Conservation (phyloP, 2,888 invertebrate species). For the Chymomyza amoena region DNA sequence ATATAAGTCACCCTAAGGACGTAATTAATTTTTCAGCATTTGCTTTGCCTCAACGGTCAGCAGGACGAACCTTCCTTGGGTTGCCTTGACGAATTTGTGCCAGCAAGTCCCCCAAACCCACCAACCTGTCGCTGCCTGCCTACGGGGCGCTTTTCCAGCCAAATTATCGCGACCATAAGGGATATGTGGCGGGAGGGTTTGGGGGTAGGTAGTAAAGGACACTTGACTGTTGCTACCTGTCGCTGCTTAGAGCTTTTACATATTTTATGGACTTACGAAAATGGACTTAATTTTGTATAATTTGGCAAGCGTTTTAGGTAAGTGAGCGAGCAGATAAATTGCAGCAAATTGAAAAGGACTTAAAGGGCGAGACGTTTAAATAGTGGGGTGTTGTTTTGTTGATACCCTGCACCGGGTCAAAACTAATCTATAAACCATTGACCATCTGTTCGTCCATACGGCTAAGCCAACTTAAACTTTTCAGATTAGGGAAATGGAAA, state of each 20-base stretch:
- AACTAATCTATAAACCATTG: too few species aligned
- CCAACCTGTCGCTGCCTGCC: slow-evolving; percentile 13
- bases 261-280: slow-evolving; percentile 65
- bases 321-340: slow-evolving; percentile 11
- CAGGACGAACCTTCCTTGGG: slow-evolving; percentile 17
- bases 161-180: slow-evolving; percentile 62
- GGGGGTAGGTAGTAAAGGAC: slow-evolving; percentile 30
- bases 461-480: too few species aligned
- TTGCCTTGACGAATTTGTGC: slow-evolving; percentile 69
- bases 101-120: slow-evolving; percentile 31
- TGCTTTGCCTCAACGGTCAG: slow-evolving; percentile 30
- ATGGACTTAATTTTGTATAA: slow-evolving; percentile 70
- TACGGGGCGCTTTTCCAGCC: slow-evolving; percentile 49
- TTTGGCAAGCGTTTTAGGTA: slow-evolving; percentile 36
- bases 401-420: too few species aligned
- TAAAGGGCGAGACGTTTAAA: slow-evolving; percentile 11
- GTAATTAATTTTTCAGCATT: slow-evolving; percentile 78
- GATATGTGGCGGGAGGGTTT: neutral
- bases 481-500: too few species aligned
- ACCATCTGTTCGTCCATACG: too few species aligned
- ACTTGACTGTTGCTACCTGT: slow-evolving; percentile 31
- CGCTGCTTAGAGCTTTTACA: slow-evolving; percentile 46
- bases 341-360: slow-evolving; percentile 53
- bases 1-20: slow-evolving; percentile 75
- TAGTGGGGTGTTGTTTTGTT: neutral